phyloP scores from a whole-genome alignment of 2,797 vertebrate species.

The Benthosema pterotum region DNA sequence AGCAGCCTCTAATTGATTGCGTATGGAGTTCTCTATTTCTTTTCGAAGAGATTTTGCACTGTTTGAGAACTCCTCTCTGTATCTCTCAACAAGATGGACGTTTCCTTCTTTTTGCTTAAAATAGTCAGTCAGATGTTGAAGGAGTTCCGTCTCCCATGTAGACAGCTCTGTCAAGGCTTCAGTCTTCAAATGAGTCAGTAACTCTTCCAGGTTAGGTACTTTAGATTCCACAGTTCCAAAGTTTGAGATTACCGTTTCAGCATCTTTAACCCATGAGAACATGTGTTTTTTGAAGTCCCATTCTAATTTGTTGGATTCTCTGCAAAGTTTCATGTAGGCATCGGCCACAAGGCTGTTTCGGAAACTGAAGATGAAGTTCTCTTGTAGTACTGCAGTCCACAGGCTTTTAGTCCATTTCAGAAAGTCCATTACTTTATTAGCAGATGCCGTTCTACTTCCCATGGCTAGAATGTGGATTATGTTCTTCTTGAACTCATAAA shows the following conservation, averaged over 20 bases:
- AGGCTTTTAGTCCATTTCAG: constrained; percentile 74
- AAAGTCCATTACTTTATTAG: constrained; percentile 68
- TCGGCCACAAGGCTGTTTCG: constrained; percentile 76
- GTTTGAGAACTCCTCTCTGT: constrained; percentile 65
- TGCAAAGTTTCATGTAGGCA: constrained; percentile 64
- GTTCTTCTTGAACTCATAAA: constrained; percentile 79
- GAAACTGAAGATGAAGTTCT: constrained; percentile 80
- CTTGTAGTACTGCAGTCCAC: constrained; percentile 75
- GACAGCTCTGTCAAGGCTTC: constrained; percentile 44
- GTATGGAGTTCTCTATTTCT: constrained; percentile 49
- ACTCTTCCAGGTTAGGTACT: constrained; percentile 6
- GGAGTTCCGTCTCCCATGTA: constrained; percentile 43
- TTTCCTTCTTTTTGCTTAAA: constrained; percentile 62
- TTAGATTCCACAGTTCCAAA: constrained; percentile 12
- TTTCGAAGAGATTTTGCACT: constrained; percentile 50
- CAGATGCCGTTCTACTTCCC: constrained; percentile 38
- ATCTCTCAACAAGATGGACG: constrained; percentile 64
- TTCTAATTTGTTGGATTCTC: constrained; percentile 68
- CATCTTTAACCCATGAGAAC: constrained; percentile 47
- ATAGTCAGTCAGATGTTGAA: constrained; percentile 52
- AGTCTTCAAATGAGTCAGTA: constrained; percentile 22
- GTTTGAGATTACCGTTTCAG: constrained; percentile 65
- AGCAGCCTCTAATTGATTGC: constrained; percentile 36
- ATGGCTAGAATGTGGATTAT: constrained; percentile 64
- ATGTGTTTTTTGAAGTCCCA: constrained; percentile 66